Evolutionary conservation across 2,797 vertebrate species (phyloP).

Genomic region (Syngnathus acus): DNA sequence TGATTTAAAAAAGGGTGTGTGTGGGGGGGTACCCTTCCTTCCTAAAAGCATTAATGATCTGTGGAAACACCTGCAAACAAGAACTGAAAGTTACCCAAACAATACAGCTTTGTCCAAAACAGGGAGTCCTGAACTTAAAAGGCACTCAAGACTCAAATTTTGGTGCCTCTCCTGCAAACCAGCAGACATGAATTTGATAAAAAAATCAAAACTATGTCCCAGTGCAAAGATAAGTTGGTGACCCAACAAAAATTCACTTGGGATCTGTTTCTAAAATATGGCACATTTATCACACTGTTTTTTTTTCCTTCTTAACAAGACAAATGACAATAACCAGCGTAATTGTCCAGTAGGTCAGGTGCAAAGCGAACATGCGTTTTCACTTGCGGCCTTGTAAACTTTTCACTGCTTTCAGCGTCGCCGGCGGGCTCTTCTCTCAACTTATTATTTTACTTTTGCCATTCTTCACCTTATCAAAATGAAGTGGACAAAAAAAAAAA

Average conservation of each 20-base stretch:
- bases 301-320: no score
- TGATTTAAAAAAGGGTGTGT: slow-evolving; percentile 55
- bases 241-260: background rate
- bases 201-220: background rate
- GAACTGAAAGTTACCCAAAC: slow-evolving; percentile 64
- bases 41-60: slow-evolving; percentile 85
- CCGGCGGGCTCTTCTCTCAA: slow-evolving; percentile 37
- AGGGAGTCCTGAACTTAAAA: background rate
- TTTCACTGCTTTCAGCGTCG: slow-evolving; percentile 38
- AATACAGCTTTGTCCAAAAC: slow-evolving; percentile 76
- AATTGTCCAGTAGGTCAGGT: slow-evolving; percentile 10
- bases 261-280: background rate
- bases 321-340: background rate
- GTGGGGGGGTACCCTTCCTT: slow-evolving; percentile 86
- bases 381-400: slow-evolving; percentile 35
- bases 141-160: background rate
- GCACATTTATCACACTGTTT: no score
- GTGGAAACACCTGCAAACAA: slow-evolving; percentile 92
- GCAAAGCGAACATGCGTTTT: slow-evolving; percentile 14
- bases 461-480: slow-evolving; percentile 67
- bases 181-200: background rate
- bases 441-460: slow-evolving; percentile 58
- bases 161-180: background rate
- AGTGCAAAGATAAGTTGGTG: background rate
- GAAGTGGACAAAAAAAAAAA: slow-evolving; percentile 63